Evolutionary conservation across 2,113 vertebrate genomes (phyloP).

Genomic region (Poecile atricapillus): DNA sequence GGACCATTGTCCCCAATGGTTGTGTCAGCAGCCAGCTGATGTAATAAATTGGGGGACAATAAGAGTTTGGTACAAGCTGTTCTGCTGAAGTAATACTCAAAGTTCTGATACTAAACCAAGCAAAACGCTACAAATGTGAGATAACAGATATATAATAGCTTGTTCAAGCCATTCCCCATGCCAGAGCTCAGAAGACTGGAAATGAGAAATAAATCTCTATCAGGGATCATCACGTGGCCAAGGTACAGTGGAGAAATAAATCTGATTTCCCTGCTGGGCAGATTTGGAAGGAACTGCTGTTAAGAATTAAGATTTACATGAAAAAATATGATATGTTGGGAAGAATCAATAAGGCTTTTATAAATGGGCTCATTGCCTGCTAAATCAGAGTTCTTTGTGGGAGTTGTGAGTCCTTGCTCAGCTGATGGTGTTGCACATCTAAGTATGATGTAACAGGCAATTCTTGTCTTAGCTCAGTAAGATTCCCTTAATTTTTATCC

Average conservation of each 20-base stretch:
- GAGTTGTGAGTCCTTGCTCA: neutral
- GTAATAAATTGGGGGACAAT: neutral
- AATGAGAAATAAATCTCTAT: neutral
- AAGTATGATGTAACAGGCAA: neutral
- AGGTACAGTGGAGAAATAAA: neutral
- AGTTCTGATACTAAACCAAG: neutral
- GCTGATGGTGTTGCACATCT: neutral
- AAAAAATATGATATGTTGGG: neutral
- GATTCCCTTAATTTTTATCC: neutral
- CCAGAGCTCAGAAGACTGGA: neutral
- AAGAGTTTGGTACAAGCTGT: neutral
- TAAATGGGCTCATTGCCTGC: neutral
- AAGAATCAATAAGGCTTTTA: neutral
- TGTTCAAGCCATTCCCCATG: neutral
- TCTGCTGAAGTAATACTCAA: neutral
- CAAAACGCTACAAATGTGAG: neutral
- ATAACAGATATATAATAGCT: neutral
- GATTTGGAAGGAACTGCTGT: neutral
- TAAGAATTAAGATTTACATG: neutral
- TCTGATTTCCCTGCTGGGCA: neutral
- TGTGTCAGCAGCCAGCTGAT: neutral
- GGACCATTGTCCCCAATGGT: neutral
- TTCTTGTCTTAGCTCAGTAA: neutral
- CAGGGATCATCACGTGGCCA: fast-evolving
- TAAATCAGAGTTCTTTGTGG: neutral